Conservation (phyloP, 2,888 invertebrate species). For the Cryptophagus acutangulus region DNA sequence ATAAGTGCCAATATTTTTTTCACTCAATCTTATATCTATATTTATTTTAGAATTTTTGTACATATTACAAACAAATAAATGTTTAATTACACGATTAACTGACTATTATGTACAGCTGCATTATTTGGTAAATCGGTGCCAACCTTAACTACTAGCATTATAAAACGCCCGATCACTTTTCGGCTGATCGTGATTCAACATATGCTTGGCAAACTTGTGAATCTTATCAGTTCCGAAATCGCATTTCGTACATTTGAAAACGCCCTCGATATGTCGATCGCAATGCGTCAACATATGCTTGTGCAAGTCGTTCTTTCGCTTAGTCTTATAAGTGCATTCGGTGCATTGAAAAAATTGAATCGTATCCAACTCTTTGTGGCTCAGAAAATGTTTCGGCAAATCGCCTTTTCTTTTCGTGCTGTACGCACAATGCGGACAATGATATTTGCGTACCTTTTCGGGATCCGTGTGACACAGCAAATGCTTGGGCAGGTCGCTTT, state of each 20-base stretch:
- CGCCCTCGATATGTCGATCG: conserved; percentile 22
- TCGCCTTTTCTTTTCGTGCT: conserved; percentile 28
- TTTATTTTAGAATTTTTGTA: too few relatives aligned
- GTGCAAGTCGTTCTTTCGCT: conserved; percentile 28
- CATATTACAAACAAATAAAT: too few relatives aligned
- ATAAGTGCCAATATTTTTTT: too few relatives aligned
- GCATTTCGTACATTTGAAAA: conserved; percentile 30
- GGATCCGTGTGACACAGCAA: conserved; percentile 19
- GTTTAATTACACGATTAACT: too few relatives aligned
- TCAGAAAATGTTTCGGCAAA: conserved; percentile 23
- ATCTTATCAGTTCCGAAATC: conserved; percentile 24
- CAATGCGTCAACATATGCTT: conserved; percentile 30
- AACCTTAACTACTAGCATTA: too few relatives aligned
- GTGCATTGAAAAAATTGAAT: conserved; percentile 18
- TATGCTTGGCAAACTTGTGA: conserved; percentile 27
- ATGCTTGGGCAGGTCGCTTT: conserved; percentile 26
- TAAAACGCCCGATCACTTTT: too few relatives aligned
- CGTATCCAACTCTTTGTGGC: conserved; percentile 16
- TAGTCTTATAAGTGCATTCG: conserved; percentile 23
- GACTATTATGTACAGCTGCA: too few relatives aligned
- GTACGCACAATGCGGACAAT: conserved; percentile 28
- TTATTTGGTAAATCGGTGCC: too few relatives aligned
- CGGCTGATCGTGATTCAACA: conserved; percentile 23
- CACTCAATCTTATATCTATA: too few relatives aligned
- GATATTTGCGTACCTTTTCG: conserved; percentile 17